Evolutionary conservation across 2,113 vertebrate genomes (phyloP).

Genomic region (Tauraco erythrolophus): DNA sequence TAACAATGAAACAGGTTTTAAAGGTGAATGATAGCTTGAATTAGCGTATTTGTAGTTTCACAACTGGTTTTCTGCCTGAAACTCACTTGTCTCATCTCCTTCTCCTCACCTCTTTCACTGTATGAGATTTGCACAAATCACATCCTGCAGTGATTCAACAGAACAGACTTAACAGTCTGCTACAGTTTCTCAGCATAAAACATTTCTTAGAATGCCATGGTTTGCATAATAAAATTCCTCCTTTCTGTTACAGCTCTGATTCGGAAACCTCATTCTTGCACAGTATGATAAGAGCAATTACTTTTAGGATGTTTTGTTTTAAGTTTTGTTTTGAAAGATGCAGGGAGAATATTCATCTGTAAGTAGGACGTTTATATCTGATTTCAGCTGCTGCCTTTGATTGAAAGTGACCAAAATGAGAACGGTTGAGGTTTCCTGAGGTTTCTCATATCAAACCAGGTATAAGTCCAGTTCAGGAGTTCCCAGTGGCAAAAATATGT

Average conservation of each 20-base stretch:
- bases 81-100: neutral
- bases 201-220: rapidly evolving
- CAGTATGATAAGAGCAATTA: neutral
- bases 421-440: neutral
- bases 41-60: neutral
- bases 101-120: neutral
- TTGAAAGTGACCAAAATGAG: neutral
- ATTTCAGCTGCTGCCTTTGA: neutral
- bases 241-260: neutral
- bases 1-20: conserved; percentile 88
- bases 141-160: neutral
- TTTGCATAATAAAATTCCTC: neutral
- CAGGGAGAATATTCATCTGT: neutral
- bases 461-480: neutral
- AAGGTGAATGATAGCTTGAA: conserved; percentile 79
- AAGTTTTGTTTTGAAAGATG: neutral
- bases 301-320: neutral
- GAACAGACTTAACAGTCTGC: neutral
- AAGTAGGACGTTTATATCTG: neutral
- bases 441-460: neutral
- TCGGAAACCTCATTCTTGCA: neutral
- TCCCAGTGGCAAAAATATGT: neutral
- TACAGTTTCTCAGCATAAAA: neutral
- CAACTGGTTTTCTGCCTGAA: neutral
- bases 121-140: neutral